Evolutionary conservation across 2,113 vertebrate genomes (phyloP).

Genomic region (Chaetops frenatus): DNA sequence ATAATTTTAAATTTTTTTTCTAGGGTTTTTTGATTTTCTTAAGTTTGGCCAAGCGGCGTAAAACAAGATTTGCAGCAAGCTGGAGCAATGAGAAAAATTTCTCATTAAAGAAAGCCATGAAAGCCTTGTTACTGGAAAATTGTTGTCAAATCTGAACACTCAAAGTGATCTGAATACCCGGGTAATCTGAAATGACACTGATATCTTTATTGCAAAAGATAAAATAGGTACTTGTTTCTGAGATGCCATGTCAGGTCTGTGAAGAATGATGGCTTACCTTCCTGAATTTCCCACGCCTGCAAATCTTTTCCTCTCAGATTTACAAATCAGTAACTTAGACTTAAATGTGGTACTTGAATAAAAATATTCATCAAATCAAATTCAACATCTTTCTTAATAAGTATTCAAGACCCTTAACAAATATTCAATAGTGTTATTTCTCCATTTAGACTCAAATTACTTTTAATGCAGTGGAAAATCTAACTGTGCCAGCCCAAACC

Average conservation of each 20-base stretch:
- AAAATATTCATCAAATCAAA: background rate
- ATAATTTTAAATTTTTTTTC: background rate
- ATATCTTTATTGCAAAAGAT: background rate
- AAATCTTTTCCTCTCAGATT: background rate
- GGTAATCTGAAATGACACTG: background rate
- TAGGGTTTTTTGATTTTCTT: fast-evolving
- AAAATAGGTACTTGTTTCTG: background rate
- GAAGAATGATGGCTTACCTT: background rate
- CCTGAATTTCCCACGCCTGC: background rate
- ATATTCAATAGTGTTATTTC: background rate
- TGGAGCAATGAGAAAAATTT: background rate
- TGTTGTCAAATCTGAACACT: background rate
- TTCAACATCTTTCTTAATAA: background rate
- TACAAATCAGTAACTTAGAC: background rate
- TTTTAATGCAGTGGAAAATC: background rate
- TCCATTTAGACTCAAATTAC: background rate
- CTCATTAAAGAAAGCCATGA: background rate
- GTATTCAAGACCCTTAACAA: background rate
- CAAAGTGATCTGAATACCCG: background rate
- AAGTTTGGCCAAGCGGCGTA: background rate
- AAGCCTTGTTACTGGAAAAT: background rate
- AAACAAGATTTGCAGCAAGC: background rate
- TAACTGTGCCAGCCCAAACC: background rate
- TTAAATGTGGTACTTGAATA: background rate
- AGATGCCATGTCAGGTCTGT: background rate